Evolutionary conservation across 1,140 invertebrate species (phyloP), one percentile per base, ranked within the genome.

Genomic region (Drosophila sturtevanti): DNA sequence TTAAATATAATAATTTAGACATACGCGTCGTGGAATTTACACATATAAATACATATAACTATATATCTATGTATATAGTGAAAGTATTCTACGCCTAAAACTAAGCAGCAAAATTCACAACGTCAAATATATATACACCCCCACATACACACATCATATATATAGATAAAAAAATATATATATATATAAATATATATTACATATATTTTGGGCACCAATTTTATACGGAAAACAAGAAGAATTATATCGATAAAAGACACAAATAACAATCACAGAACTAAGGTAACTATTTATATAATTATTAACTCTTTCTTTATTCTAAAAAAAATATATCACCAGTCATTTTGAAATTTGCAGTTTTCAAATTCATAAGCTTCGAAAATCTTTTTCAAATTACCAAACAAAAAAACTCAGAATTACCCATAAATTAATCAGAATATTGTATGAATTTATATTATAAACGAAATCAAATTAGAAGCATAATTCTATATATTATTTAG

Each of bases 181-280:
- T 55, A 63, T 58, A 59, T 61, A 65, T 21, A 72, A 62, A 74
- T 60, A 73, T 69, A 73, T 31, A 7, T 44, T 58, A 63, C 52
- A 71, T 79, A 87, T 89, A 89, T 89, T 89, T 89, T 89, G 84
- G 84, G 79, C 84, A 89, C 84, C 84, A 77, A 86, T 63, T 75
- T 87, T 85, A 84, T 72, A 79, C 68, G 71, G 62, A 71, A 79
- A 58, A 78, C 71, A 78, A 68, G 67, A 68, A 74, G 31, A 81
- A 68, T 58, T 77, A 78, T 69, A 86, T 68, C 48, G 68, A 64
- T 87, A 87, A 81, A 89, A 89, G 79, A 89, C 79, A 89, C 84
- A 71, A 82, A 84, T 21, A 77, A 87, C 84, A 89, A 89, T 89
- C 84, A 89, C 84, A 68, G 27, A 87, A 89, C 84, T 89, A 89